Conservation (phyloP, 2,113 vertebrate genomes). For the Zosterops lateralis region DNA sequence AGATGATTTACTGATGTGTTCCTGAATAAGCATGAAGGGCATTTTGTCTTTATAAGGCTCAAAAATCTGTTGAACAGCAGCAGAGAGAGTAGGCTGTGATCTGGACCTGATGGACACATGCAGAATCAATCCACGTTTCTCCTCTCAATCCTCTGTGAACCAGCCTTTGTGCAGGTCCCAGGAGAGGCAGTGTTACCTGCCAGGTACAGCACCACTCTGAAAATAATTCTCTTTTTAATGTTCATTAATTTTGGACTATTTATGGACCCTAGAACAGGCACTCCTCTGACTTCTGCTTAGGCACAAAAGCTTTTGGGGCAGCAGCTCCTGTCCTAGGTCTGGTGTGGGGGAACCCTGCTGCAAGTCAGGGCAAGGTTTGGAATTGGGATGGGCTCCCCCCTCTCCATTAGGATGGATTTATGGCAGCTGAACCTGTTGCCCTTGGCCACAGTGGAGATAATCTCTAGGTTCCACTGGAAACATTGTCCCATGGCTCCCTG, state of each 20-base stretch:
- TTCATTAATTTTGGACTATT: not conserved
- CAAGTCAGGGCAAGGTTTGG: not conserved
- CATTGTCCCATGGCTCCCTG: rapidly evolving
- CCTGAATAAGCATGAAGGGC: not conserved
- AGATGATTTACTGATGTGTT: not conserved
- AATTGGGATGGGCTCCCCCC: rapidly evolving
- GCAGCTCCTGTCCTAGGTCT: not conserved
- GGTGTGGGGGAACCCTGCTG: not conserved
- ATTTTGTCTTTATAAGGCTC: not conserved
- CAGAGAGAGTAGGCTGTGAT: not conserved
- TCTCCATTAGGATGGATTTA: not conserved
- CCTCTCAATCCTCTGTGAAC: not conserved
- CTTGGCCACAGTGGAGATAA: not conserved
- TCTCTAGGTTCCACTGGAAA: not conserved
- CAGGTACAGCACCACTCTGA: not conserved
- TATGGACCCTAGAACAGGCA: not conserved
- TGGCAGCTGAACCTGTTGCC: not conserved
- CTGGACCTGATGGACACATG: not conserved
- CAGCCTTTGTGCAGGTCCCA: not conserved
- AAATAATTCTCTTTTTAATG: not conserved
- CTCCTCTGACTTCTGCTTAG: not conserved
- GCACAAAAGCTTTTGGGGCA: not conserved
- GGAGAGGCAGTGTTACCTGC: not conserved
- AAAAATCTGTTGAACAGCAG: not conserved
- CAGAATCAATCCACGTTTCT: not conserved